Conservation (phyloP, 1,140 invertebrate species). For the Lordiphosa mommai region DNA sequence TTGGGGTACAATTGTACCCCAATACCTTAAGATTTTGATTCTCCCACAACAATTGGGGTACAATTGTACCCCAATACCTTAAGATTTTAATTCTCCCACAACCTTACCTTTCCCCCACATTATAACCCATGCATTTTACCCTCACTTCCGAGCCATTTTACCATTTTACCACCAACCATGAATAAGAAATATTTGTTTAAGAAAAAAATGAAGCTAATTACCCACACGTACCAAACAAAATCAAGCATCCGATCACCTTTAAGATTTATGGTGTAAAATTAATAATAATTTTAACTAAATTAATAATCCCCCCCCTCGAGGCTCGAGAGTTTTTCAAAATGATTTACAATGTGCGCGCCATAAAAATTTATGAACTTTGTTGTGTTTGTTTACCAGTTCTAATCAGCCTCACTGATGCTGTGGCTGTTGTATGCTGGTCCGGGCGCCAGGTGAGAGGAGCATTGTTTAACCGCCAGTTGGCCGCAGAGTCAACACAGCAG, state of each 20-base stretch:
- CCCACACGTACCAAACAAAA: conserved; percentile 47
- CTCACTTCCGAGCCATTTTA: conserved; percentile 2
- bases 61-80: too few species aligned
- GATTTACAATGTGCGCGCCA: conserved; percentile 68
- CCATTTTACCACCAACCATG: conserved; percentile 20
- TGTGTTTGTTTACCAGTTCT: conserved; percentile 55
- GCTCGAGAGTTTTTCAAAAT: conserved; percentile 21
- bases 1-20: too few species aligned
- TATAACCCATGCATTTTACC: not conserved
- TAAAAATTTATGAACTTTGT: conserved; percentile 39
- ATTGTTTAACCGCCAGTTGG: conserved; percentile 30
- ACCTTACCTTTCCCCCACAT: not conserved
- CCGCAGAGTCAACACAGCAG: conserved; percentile 49
- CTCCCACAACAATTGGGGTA: too few species aligned
- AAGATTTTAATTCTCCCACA: too few species aligned
- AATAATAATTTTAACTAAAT: conserved; percentile 72
- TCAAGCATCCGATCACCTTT: conserved; percentile 18
- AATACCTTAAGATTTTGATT: too few species aligned
- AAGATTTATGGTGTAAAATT: conserved; percentile 66
- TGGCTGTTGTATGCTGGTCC: not conserved
- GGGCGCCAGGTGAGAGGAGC: conserved; percentile 40
- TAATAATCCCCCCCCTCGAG: conserved; percentile 53
- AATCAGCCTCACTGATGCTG: conserved; percentile 30
- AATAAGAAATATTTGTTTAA: conserved; percentile 24
- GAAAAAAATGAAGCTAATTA: conserved; percentile 49